Conservation (phyloP, 2,113 vertebrate genomes). For the Rhombomys opimus region DNA sequence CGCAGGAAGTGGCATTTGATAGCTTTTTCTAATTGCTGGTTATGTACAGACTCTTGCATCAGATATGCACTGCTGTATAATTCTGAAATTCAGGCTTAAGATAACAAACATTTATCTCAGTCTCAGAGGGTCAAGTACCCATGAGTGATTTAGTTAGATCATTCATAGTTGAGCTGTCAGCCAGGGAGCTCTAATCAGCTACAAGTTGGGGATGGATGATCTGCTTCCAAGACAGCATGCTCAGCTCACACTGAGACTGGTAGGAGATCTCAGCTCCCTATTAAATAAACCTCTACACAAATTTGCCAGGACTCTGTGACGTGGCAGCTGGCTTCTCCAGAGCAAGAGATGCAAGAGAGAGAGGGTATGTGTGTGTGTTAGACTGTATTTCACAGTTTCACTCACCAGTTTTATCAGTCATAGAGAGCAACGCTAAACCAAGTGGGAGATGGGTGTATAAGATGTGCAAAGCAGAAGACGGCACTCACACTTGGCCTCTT, state of each 20-base stretch:
- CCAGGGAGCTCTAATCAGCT: accelerated
- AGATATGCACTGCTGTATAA: not conserved
- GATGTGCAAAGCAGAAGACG: not conserved
- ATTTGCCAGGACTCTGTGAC: not conserved
- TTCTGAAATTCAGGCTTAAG: not conserved
- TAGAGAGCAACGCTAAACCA: not conserved
- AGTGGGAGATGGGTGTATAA: not conserved
- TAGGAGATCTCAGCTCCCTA: not conserved
- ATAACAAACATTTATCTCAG: not conserved
- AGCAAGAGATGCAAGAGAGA: not conserved
- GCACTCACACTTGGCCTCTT: not conserved
- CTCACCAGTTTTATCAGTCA: not conserved
- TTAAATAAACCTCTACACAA: not conserved
- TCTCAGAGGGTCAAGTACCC: not conserved
- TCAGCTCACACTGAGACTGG: accelerated
- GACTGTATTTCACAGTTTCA: not conserved
- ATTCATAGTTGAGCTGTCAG: not conserved
- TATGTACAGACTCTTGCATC: not conserved
- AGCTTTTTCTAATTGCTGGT: not conserved
- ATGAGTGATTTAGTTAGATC: not conserved
- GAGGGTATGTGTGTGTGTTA: too few species aligned
- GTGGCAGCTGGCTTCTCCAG: not conserved
- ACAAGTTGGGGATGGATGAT: too few species aligned
- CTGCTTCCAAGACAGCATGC: not conserved
- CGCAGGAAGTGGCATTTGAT: not conserved